phyloP scores from a whole-genome alignment of 2,797 vertebrate species.

The Austrolebias charrua region DNA sequence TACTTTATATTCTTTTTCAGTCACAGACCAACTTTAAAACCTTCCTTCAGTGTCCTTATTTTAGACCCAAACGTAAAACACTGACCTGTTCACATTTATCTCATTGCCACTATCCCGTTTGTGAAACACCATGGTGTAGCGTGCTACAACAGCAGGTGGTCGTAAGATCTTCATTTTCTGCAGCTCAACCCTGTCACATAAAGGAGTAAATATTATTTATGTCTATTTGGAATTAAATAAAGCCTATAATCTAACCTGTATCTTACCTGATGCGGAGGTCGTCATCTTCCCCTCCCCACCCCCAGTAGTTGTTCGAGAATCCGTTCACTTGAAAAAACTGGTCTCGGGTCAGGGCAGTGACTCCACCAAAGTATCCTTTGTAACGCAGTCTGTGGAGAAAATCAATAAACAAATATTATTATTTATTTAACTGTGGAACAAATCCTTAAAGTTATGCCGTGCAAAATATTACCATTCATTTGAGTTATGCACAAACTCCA shows the following conservation, averaged over 20 bases:
- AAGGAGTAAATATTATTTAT: neutral
- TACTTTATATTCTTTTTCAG: neutral
- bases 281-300: constrained; percentile 97
- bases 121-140: constrained; percentile 98
- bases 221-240: neutral
- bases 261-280: constrained; percentile 92
- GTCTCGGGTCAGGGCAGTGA: constrained; percentile 89
- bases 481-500: no score
- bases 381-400: constrained; percentile 84
- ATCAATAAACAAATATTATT: neutral
- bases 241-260: neutral
- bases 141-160: constrained; percentile 83
- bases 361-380: constrained; percentile 94
- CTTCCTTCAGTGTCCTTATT: neutral
- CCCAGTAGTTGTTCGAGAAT: constrained; percentile 97
- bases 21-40: neutral
- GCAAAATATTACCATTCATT: no score
- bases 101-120: constrained; percentile 91
- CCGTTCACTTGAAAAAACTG: constrained; percentile 93
- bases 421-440: no score
- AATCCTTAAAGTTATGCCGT: no score
- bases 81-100: constrained; percentile 87
- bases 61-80: neutral
- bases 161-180: constrained; percentile 89
- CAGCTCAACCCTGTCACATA: constrained; percentile 82